These are phyloP conservation scores for Penaeus japonicus DNA, from an alignment of 1,140 invertebrate genomes.

Conservation along the genomic window DNA sequence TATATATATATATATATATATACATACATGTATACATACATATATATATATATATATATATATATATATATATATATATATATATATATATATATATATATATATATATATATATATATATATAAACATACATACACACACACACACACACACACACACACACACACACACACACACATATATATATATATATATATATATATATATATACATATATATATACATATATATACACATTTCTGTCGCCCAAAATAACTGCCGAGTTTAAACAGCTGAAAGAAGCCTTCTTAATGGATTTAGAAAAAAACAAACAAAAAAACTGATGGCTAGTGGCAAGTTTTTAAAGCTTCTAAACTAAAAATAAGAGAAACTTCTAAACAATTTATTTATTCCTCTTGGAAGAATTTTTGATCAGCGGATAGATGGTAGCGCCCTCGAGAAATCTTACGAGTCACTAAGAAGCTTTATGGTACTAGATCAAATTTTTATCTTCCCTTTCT, in stretches of 20 bases:
- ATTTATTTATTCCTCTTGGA: not conserved
- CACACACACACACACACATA: too few relatives aligned
- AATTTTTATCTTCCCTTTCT: not conserved
- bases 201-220: too few relatives aligned
- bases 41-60: too few relatives aligned
- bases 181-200: too few relatives aligned
- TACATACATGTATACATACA: too few relatives aligned
- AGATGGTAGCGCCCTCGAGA: not conserved
- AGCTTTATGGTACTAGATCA: not conserved
- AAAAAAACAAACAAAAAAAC: not conserved
- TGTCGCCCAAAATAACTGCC: not conserved
- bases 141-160: too few relatives aligned
- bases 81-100: too few relatives aligned
- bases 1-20: too few relatives aligned
- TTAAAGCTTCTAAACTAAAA: not conserved
- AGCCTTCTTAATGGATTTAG: not conserved
- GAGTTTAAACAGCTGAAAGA: not conserved
- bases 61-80: too few relatives aligned
- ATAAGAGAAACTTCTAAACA: not conserved
- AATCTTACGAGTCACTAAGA: not conserved
- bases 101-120: too few relatives aligned
- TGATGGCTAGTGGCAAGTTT: not conserved
- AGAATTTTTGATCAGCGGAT: slow-evolving; percentile 13
- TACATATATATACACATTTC: not conserved
- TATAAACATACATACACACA: too few relatives aligned